Evolutionary conservation across 2,113 vertebrate species (phyloP), one percentile per base, ranked within the genome.

Genomic region (Lonchura striata): DNA sequence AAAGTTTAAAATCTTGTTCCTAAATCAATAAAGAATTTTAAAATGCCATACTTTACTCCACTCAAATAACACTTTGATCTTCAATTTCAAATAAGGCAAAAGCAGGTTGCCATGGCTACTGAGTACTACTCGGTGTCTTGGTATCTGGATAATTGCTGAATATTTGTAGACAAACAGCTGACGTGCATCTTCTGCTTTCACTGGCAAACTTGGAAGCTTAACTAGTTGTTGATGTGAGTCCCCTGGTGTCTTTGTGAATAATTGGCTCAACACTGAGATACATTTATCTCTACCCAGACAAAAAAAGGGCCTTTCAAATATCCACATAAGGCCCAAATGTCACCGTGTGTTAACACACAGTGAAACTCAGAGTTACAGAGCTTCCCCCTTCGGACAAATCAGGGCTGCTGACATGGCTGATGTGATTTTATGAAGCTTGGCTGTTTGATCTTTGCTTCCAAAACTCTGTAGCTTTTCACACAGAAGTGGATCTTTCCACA

Each of bases 151-250:
- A 94, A 96, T 96, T 92, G 85, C 82, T 79, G 93, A 87, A 64
- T 97, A 94, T 96, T 97, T 96, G 97, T 94, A 92, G 93, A 94
- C 92, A 95, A 96, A 92, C 81, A 90, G 83, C 35, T 86, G 70
- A 95, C 42, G 75, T 79, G 57, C 56, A 95, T 93, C 80, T 79
- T 95, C 66, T 1, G 1, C 78, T 81, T 80, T 70, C 82, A 30
- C 82, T 93, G 60, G 83, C 81, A 83, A 92, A 85, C 91, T 78
- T 91, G 68, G 84, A 91, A 92, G 52, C 59, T 68, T 82, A 74
- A 79, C 61, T 83, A 61, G 57, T 84, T 94, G 75, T 94, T 91
- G 90, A 92, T 74, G 70, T 65, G 82, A 89, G 81, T 96, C 86
- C 78, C 65, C 80, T 81, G 77, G 77, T 82, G 83, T 86, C 82